phyloP scores from a whole-genome alignment of 2,888 invertebrate genomes.

The Celastrina argiolus region DNA sequence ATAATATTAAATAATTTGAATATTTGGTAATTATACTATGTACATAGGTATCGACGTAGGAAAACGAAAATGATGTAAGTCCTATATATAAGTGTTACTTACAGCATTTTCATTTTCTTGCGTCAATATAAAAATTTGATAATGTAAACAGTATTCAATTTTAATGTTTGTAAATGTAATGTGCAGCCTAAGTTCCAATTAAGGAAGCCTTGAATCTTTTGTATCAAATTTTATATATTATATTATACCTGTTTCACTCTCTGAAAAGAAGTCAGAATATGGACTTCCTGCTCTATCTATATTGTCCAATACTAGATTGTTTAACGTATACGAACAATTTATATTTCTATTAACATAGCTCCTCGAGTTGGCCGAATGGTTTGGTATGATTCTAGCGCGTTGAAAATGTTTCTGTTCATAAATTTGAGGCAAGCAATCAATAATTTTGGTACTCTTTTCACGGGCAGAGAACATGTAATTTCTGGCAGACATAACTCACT shows the following conservation, averaged over 20 bases:
- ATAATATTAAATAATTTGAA: too few relatives aligned
- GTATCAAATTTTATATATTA: background rate
- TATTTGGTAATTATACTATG: too few relatives aligned
- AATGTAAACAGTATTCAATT: too few relatives aligned
- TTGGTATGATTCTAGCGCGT: slow-evolving; percentile 54
- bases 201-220: too few relatives aligned
- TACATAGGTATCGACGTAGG: too few relatives aligned
- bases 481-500: slow-evolving; percentile 63
- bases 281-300: slow-evolving; percentile 60
- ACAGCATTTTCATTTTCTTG: too few relatives aligned
- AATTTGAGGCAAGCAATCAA: slow-evolving; percentile 65
- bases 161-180: too few relatives aligned
- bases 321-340: slow-evolving; percentile 53
- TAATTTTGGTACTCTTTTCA: slow-evolving; percentile 61
- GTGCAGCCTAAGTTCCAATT: too few relatives aligned
- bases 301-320: slow-evolving; percentile 48
- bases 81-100: too few relatives aligned
- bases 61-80: too few relatives aligned
- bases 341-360: slow-evolving; percentile 59
- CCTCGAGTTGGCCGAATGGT: slow-evolving; percentile 55
- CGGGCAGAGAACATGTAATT: slow-evolving; percentile 60
- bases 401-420: slow-evolving; percentile 58
- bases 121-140: too few relatives aligned
- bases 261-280: slow-evolving; percentile 68
- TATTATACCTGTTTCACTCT: slow-evolving; percentile 64